Evolutionary conservation across 2,797 vertebrate species (phyloP).

Genomic region (Glossophaga mutica): DNA sequence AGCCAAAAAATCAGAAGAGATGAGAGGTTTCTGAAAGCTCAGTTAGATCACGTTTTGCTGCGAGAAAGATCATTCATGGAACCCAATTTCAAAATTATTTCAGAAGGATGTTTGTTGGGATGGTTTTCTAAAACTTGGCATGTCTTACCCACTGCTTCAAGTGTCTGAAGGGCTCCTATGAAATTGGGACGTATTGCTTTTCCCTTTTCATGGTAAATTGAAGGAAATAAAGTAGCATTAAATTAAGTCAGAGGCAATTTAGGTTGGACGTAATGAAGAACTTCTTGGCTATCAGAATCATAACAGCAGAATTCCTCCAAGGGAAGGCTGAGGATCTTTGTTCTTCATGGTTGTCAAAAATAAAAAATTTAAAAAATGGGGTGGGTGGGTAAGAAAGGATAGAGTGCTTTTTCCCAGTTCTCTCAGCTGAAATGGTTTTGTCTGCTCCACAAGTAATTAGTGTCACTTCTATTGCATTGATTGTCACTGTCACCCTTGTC

Average conservation of each 20-base stretch:
- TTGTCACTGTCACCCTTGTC: neutral
- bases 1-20: neutral
- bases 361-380: neutral
- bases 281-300: slow-evolving; percentile 20
- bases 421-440: neutral
- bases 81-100: slow-evolving; percentile 30
- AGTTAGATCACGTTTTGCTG: neutral
- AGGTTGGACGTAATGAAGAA: slow-evolving; percentile 1
- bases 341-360: neutral
- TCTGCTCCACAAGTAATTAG: neutral
- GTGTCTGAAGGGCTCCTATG: neutral
- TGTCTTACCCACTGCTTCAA: neutral
- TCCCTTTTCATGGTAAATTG: slow-evolving; percentile 29
- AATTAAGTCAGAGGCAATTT: slow-evolving; percentile 58
- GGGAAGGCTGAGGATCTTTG: neutral
- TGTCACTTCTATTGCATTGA: neutral
- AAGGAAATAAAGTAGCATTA: slow-evolving; percentile 51
- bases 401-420: neutral
- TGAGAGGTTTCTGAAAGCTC: slow-evolving; percentile 18
- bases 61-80: neutral
- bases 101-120: neutral
- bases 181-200: slow-evolving; percentile 33
- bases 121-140: neutral
- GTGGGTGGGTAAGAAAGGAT: too few species aligned
- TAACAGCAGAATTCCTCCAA: neutral